Evolutionary conservation across 2,888 invertebrate species (phyloP), one percentile per base, ranked within the genome.

Genomic region (Cerastis leucographa): DNA sequence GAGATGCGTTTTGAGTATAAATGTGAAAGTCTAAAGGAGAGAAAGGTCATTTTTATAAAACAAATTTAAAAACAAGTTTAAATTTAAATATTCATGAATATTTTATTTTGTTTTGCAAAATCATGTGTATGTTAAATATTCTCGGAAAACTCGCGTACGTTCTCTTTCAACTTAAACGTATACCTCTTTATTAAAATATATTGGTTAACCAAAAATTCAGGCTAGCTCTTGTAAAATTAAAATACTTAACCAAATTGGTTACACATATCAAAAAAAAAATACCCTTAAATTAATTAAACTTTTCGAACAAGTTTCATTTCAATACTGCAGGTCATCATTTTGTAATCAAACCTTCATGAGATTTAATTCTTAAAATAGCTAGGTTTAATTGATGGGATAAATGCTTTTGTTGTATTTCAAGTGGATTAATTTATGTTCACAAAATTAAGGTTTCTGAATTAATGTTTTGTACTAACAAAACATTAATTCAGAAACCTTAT

Each of bases 161-260:
- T 29, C n/a, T 65, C 25, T 25, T 54, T 80, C 8, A 25, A 62
- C 29, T 12, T 22, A 80, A 71, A 62, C 29, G 1, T 25, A 22
- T 19, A 35, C 11, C 35, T 69, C 5, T 44, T 44, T 17, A 29
- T 51, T 67, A 11, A 42, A 49, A 19, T 42, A 4, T 74, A 67
- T 67, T 66, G 19, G 19, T 12, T 14, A 42, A 17, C n/a, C 42
- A 65, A 46, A 62, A 14, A 44, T 44, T 76, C 9, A 17, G 46
- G 19, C 11, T 2, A 54, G n/a, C 4, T 54, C 14, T 1, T 12
- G n/a, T 19, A 11, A 40, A 62, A 40, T 46, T 25, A 1, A 54
- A 79, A 70, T 51, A 35, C 25, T 40, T 29, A 42, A n/a, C 29
- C 0, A 46, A 54, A 42, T 51, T 71, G 44, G 44, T 54, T 22